phyloP scores from a whole-genome alignment of 2,113 vertebrate species.

The Hepsetus odoe region DNA sequence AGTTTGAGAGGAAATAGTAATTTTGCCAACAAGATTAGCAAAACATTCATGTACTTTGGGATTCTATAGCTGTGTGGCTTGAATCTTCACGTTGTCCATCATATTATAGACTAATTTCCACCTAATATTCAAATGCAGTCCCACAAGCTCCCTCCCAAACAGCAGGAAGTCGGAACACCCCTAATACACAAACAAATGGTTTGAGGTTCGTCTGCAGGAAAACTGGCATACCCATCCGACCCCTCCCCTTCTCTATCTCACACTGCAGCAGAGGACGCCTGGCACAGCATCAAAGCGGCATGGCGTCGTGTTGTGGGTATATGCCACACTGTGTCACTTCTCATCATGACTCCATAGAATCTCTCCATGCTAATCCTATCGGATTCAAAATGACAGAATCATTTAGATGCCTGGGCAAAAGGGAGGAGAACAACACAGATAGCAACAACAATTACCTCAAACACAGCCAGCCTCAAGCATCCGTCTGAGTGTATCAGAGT shows the following conservation, averaged over 20 bases:
- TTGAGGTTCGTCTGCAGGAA: not conserved
- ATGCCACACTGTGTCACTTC: not conserved
- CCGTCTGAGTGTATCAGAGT: not conserved
- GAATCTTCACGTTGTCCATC: too few relatives aligned
- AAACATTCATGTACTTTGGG: too few relatives aligned
- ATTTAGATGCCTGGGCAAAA: constrained; percentile 4
- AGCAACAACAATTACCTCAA: constrained; percentile 16
- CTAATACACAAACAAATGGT: not conserved
- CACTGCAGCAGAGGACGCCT: constrained; percentile 10
- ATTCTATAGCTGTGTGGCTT: too few relatives aligned
- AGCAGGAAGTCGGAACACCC: not conserved
- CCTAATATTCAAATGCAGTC: not conserved
- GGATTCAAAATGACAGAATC: constrained; percentile 30
- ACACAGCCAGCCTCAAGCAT: not conserved
- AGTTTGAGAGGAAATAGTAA: too few relatives aligned
- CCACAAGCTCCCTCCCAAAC: not conserved
- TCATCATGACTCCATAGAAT: not conserved
- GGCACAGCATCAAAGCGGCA: not conserved
- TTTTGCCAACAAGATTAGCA: too few relatives aligned
- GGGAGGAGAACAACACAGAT: constrained; percentile 7
- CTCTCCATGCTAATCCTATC: constrained; percentile 23
- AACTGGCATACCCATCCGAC: not conserved
- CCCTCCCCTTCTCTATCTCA: not conserved
- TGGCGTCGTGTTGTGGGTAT: constrained; percentile 7
- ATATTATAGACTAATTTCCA: too few relatives aligned